Base-by-base conservation (phyloP, 2,797 vertebrate species). In the Numenius phaeopus region DNA sequence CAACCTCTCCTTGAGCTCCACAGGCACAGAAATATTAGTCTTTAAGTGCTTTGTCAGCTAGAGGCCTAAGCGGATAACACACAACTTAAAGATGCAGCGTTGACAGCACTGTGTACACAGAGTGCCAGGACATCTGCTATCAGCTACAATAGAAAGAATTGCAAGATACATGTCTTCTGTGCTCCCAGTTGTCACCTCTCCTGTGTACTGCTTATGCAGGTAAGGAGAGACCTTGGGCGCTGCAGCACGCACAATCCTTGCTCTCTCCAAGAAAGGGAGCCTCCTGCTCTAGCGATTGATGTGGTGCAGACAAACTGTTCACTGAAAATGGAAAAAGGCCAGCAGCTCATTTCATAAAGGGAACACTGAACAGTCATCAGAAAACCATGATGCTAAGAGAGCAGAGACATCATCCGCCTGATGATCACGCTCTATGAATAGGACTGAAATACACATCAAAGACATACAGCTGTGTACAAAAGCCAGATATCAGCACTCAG, bases 261-360 rank as follows among this genome's bases (percentile, higher is more conserved):
- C 37, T 67, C 39, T 42, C 32, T 88, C 52, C 83, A 65, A 90
- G 89, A 90, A 78, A 88, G 34, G 22, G 40, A 88, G 58, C 20
- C 20, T 78, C 37, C 42, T 76, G 29, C 47, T 87, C 32, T 22
- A 73, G 67, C 1, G 0, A 49, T 10, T 61, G 39, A 42, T 62
- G 14, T 26, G 19, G 39, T 55, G 20, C 80, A 89, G 83, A 64
- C 81, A 88, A 91, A 87, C 39, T 34, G 57, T 67, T 78, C 10
- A 13, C 65, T 72, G 61, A 61, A 91, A 81, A 84, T 44, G 62
- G 82, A 94, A 83, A 58, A 44, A 91, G 54, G 83, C 75, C 89
- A 90, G 67, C 47, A 78, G 85, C 76, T 96, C 81, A 47, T 93
- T 97, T 91, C 91, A 88, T 90, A 95, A 92, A 91, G 30, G 39